phyloP scores from a whole-genome alignment of 2,888 invertebrate genomes.

The Volucella inanis region DNA sequence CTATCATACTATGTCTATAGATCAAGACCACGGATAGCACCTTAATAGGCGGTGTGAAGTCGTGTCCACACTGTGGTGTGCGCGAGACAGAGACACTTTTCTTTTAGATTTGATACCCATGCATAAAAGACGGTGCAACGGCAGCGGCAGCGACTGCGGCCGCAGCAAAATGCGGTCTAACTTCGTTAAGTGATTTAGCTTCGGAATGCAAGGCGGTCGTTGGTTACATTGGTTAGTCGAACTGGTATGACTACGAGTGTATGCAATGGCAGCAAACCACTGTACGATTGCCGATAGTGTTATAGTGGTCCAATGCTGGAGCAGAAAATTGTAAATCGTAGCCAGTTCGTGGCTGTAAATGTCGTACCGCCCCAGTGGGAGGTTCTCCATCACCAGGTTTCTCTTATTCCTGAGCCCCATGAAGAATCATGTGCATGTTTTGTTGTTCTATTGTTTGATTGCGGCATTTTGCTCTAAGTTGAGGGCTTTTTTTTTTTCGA shows the following conservation, averaged over 20 bases:
- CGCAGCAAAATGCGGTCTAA: slow-evolving; percentile 37
- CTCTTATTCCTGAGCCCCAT: not conserved
- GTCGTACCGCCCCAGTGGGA: slow-evolving; percentile 66
- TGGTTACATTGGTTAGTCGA: slow-evolving; percentile 49
- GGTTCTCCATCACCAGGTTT: slow-evolving; percentile 54
- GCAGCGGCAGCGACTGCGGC: too few species aligned
- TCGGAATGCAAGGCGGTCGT: slow-evolving; percentile 62
- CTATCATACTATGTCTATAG: not conserved
- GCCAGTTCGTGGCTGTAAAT: slow-evolving; percentile 49
- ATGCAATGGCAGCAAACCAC: slow-evolving; percentile 39
- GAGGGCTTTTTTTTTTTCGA: slow-evolving; percentile 40
- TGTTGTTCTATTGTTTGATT: slow-evolving; percentile 40
- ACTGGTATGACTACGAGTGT: slow-evolving; percentile 32
- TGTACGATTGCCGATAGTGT: slow-evolving; percentile 43
- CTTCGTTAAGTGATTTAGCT: slow-evolving; percentile 60
- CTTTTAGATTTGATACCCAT: not conserved
- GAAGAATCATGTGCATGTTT: slow-evolving; percentile 14
- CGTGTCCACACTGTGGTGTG: slow-evolving; percentile 19
- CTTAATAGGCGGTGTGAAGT: slow-evolving; percentile 60
- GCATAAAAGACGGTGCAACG: slow-evolving; percentile 1
- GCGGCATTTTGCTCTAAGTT: slow-evolving; percentile 44
- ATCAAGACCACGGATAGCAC: slow-evolving; percentile 15
- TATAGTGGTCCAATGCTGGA: slow-evolving; percentile 62
- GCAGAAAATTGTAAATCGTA: slow-evolving; percentile 51
- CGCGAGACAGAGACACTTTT: slow-evolving; percentile 53